Base-by-base conservation (phyloP, 2,113 vertebrate species). In the Pseudorectes ferrugineus region DNA sequence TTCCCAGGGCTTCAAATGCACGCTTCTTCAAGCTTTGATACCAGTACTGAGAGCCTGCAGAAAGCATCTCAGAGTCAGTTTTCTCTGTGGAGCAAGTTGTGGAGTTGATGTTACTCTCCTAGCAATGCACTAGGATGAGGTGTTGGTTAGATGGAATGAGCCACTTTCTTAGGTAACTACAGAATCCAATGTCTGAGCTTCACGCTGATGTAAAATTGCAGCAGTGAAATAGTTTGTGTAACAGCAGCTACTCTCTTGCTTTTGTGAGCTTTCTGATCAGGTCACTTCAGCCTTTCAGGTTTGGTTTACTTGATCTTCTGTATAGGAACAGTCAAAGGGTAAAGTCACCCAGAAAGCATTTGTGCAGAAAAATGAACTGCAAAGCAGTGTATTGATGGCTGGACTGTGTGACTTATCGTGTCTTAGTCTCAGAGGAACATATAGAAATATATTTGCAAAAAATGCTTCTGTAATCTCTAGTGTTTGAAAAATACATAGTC, bases 331-430 rank as follows among this genome's bases (percentile, higher is more conserved):
- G 36, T 81, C 84, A 89, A 89, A 94, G 74, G 35, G 25, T 93
- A 35, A 93, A 89, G 74, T 89, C 62, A 76, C 49, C 58, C 66
- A 94, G 77, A 89, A 92, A 95, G 36, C 36, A 73, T 76, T 89
- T 92, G 54, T 88, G 62, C 42, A 82, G 81, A 65, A 89, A 91
- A 92, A 79, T n/a, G 38, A 87, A 81, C 36, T 78, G 73, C 63
- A 87, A 75, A 91, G 52, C 33, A 14, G 17, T 33, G 14, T 71
- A 25, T 43, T 79, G 36, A 49, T 77, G 70, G 48, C 55, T 70
- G 42, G 14, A 63, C 12, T 0, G 1, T n/a, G 9, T 40, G 25
- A 55, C 57, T 68, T 72, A n/a, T 9, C 0, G 1, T 91, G 45
- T 21, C 3, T 1, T 38, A 52, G 45, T 62, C 15, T 42, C 25